These are phyloP conservation scores for Galaxias olidus DNA, from an alignment of 2,797 vertebrate genomes.

Conservation along the genomic window DNA sequence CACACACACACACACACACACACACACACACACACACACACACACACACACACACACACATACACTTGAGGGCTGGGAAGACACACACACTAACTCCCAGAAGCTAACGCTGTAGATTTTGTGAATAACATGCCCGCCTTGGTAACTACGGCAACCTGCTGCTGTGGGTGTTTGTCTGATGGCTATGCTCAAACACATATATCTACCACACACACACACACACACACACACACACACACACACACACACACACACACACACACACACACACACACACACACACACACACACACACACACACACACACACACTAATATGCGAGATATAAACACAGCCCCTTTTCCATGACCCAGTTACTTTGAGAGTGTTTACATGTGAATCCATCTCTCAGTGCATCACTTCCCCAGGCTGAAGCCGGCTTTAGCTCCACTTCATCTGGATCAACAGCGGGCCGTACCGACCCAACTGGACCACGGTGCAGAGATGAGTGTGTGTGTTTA, in stretches of 20 bases:
- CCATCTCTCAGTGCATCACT: constrained; percentile 28
- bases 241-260: too few species aligned
- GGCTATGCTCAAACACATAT: constrained; percentile 2
- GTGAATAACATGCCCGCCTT: neutral
- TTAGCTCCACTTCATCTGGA: too few species aligned
- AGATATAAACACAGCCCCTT: constrained; percentile 47
- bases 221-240: too few species aligned
- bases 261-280: too few species aligned
- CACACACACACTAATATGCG: too few species aligned
- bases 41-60: neutral
- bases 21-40: too few species aligned
- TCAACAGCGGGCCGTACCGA: too few species aligned
- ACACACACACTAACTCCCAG: constrained; percentile 48
- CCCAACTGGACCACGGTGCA: too few species aligned
- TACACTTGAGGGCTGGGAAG: constrained; percentile 35
- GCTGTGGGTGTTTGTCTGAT: constrained; percentile 48
- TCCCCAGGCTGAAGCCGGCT: neutral
- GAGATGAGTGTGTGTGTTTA: too few species aligned
- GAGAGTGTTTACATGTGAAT: constrained; percentile 62
- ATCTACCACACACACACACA: too few species aligned
- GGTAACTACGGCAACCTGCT: too few species aligned
- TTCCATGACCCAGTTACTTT: constrained; percentile 33
- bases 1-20: constrained; percentile 20
- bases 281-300: too few species aligned
- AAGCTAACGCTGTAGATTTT: constrained; percentile 41